Base-by-base conservation (phyloP, 2,113 vertebrate species). In the Motacilla alba region DNA sequence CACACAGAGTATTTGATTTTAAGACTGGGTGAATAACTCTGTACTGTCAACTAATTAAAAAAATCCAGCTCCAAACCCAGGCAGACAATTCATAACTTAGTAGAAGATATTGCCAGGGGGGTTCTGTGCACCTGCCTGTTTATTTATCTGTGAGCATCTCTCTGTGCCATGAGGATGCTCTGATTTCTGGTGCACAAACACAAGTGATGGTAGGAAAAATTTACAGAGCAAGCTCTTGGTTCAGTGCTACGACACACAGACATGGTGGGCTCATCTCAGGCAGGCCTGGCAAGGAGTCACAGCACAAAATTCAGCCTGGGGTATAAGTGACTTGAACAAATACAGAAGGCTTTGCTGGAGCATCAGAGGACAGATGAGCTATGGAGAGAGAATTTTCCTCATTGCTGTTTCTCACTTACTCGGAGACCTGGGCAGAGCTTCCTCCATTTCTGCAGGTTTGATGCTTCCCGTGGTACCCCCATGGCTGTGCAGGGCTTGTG, bases 241-340 rank as follows among this genome's bases (percentile, higher is more conserved):
- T 21, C 1, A 1, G 30, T 64, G 33, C 66, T 60, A 1, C 0
- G 0, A 43, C 15, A 7, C 14, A 21, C 4, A 26, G 6, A 33
- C 1, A 2, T 6, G 15, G 21, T 0, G 9, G 47, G 47, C 52
- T 75, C 23, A 5, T 22, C 70, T 68, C 56, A 47, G 66, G 8
- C 27, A 44, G 37, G 28, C 16, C 28, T 62, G 41, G 20, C 11
- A n/a, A 62, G 63, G 43, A 62, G n/a, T 22, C 73, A 39, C 10
- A 72, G 66, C 41, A 33, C 41, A 64, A 72, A 72, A 73, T 11
- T 31, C 16, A 79, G 23, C 43, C 47, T 55, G 33, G 23, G 21
- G 2, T 49, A 0, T 11, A 30, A 59, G 53, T 9, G 41, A 21
- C 17, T 13, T 8, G 15, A 68, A 18, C 11, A 44, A 43, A n/a